Evolutionary conservation across 2,113 vertebrate genomes (phyloP).

Genomic region (Callipepla squamata): DNA sequence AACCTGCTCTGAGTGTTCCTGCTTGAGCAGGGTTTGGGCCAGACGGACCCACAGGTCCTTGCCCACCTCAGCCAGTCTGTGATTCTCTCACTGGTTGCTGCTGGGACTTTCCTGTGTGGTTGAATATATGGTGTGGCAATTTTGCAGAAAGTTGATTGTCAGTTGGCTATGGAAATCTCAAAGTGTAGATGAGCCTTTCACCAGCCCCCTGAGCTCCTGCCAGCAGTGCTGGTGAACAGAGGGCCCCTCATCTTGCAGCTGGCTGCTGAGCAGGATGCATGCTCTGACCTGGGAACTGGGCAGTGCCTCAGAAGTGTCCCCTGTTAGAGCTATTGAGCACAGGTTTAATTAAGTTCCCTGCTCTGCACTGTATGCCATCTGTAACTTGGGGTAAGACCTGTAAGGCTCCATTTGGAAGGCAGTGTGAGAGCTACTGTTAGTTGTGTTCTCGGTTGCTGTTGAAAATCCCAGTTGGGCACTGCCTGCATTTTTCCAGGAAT

Average conservation of each 20-base stretch:
- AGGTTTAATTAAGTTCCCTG: neutral
- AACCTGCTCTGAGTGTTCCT: neutral
- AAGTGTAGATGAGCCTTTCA: neutral
- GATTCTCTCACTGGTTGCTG: neutral
- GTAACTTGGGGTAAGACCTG: neutral
- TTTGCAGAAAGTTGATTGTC: neutral
- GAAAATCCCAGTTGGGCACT: neutral
- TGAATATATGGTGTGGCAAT: neutral
- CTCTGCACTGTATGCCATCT: neutral
- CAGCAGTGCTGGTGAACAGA: neutral
- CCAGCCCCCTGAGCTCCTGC: rapidly evolving
- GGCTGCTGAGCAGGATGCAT: neutral
- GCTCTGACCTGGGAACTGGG: neutral
- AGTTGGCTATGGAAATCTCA: neutral
- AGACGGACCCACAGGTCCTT: neutral
- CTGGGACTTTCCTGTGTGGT: neutral
- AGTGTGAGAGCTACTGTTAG: neutral
- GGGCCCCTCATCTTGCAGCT: neutral
- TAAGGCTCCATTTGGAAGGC: neutral
- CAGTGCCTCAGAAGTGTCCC: neutral
- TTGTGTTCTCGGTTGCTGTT: neutral
- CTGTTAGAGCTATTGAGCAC: neutral
- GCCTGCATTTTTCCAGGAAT: neutral
- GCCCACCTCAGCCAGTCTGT: neutral
- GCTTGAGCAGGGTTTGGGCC: neutral